Evolutionary conservation across 2,888 invertebrate genomes (phyloP).

Genomic region (Gibbula magus): DNA sequence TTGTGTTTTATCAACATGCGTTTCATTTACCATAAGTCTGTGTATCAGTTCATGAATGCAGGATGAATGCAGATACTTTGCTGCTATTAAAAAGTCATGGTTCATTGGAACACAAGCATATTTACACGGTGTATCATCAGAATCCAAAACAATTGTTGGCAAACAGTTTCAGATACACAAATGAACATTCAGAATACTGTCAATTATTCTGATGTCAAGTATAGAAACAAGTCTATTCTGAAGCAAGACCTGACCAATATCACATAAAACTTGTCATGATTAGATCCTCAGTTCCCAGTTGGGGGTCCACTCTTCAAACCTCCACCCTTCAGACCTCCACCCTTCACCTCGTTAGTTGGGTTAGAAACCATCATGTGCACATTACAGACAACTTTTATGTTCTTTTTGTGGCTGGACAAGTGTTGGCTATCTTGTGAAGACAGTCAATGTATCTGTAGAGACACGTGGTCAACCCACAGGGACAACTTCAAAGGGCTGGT

Average conservation of each 20-base stretch:
- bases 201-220: too few relatives aligned
- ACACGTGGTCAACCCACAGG: background rate
- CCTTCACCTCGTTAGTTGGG: background rate
- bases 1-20: too few relatives aligned
- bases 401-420: slow-evolving; percentile 15
- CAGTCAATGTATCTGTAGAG: background rate
- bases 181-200: too few relatives aligned
- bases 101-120: too few relatives aligned
- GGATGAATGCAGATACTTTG: too few relatives aligned
- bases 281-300: background rate
- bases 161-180: too few relatives aligned
- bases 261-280: background rate
- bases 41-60: too few relatives aligned
- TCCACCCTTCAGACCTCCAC: background rate
- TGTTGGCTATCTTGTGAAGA: background rate
- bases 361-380: background rate
- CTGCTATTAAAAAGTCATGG: too few relatives aligned
- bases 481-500: background rate
- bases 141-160: too few relatives aligned
- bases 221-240: too few relatives aligned
- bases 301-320: background rate
- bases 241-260: background rate
- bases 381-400: background rate
- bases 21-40: too few relatives aligned
- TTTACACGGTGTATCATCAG: too few relatives aligned